A percentile compares a stretch with the other conserved stretches of the same genome.
Evolutionary conservation across 2,888 invertebrate genomes (phyloP).

Genomic region (Scaptomyza tumidula): DNA sequence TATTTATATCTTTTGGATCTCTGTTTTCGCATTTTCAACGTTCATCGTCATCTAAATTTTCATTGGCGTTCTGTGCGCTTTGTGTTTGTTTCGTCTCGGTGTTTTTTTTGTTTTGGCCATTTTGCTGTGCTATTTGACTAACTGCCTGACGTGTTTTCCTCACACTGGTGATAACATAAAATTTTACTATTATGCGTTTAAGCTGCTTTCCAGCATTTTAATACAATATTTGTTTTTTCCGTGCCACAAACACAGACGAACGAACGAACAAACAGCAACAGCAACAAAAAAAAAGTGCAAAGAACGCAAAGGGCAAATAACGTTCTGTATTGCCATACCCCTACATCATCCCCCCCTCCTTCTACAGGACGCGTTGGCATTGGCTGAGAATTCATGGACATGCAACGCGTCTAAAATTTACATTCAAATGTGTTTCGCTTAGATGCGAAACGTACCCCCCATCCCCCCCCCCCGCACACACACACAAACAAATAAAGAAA

Average conservation of each 20-base stretch:
- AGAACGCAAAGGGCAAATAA: slow-evolving; percentile 57
- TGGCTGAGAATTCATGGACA: slow-evolving; percentile 72
- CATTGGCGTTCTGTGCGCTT: slow-evolving; percentile 49
- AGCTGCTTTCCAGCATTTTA: slow-evolving; percentile 83
- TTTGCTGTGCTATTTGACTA: slow-evolving; percentile 76
- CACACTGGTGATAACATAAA: slow-evolving; percentile 82
- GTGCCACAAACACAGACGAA: slow-evolving; percentile 39
- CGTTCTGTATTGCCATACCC: slow-evolving; percentile 3
- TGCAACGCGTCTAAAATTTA: slow-evolving; percentile 77
- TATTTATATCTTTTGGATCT: slow-evolving; percentile 24
- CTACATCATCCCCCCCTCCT: not conserved
- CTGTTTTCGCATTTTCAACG: slow-evolving; percentile 39
- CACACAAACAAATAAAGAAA: slow-evolving; percentile 21
- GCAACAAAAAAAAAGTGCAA: slow-evolving; percentile 49
- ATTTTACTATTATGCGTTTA: slow-evolving; percentile 83
- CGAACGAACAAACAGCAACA: slow-evolving; percentile 20
- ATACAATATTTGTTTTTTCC: slow-evolving; percentile 79
- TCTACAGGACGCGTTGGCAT: slow-evolving; percentile 20
- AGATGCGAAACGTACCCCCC: slow-evolving; percentile 59
- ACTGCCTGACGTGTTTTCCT: slow-evolving; percentile 82
- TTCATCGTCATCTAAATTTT: slow-evolving; percentile 65
- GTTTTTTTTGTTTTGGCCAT: slow-evolving; percentile 48
- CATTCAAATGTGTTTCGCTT: slow-evolving; percentile 81
- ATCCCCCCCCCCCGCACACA: too few relatives aligned
- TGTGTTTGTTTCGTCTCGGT: slow-evolving; percentile 24